Conservation (phyloP, 1,140 invertebrate genomes). For the Matsumurasca onukii region DNA sequence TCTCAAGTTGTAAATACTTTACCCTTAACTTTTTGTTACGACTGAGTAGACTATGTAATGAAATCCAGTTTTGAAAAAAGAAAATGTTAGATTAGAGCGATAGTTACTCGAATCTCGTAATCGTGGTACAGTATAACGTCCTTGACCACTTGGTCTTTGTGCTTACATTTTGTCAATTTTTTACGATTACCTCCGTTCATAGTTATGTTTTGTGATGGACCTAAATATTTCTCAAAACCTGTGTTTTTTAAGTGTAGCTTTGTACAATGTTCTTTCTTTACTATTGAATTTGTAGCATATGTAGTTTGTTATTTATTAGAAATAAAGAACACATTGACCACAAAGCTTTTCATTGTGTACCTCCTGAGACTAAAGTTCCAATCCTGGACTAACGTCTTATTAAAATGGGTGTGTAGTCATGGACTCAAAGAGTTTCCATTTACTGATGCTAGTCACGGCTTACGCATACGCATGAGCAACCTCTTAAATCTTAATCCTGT, state of each 20-base stretch:
- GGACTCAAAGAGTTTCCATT: not conserved
- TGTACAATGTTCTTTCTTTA: slow-evolving; percentile 16
- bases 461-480: not conserved
- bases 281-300: not conserved
- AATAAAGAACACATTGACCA: not conserved
- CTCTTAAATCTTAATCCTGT: too few relatives aligned
- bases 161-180: not conserved
- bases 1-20: not conserved
- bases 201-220: slow-evolving; percentile 1
- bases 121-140: not conserved
- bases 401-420: not conserved
- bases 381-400: not conserved
- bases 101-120: not conserved
- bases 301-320: slow-evolving; percentile 27
- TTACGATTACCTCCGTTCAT: not conserved
- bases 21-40: not conserved
- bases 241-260: not conserved
- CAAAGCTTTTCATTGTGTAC: not conserved
- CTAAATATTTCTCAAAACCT: not conserved
- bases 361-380: not conserved
- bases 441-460: not conserved
- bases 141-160: not conserved
- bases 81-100: not conserved
- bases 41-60: not conserved
- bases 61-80: not conserved